Percentiles rank a stretch among this genome's conserved stretches.
These are phyloP conservation scores for Centropyge bicolor DNA, from an alignment of 2,797 vertebrate species.

Conservation along the genomic window DNA sequence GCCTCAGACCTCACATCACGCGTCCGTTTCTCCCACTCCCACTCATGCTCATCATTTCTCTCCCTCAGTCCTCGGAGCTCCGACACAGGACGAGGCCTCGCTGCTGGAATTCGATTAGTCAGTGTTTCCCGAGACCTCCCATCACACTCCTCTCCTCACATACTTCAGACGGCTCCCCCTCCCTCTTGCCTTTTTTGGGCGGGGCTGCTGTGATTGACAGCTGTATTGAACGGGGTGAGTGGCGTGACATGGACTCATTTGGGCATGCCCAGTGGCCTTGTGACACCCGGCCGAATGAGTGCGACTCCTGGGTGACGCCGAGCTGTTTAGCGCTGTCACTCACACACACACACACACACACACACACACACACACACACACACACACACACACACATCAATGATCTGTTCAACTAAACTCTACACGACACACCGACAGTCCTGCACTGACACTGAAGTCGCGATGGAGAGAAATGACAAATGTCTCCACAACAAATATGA, in stretches of 20 bases:
- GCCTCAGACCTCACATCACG: constrained; percentile 6
- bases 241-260: constrained; percentile 56
- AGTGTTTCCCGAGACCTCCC: constrained; percentile 36
- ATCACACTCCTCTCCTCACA: background rate
- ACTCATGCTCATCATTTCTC: constrained; percentile 20
- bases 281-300: constrained; percentile 55
- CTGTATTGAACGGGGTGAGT: constrained; percentile 68
- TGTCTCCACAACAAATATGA: constrained; percentile 32
- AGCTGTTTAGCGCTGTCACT: constrained; percentile 62
- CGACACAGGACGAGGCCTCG: too few relatives aligned
- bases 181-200: constrained; percentile 20
- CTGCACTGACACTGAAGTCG: background rate
- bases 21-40: constrained; percentile 31
- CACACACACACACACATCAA: background rate
- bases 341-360: constrained; percentile 15
- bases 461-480: too few relatives aligned
- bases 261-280: constrained; percentile 49
- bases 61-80: constrained; percentile 21
- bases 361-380: background rate
- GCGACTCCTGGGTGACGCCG: constrained; percentile 24
- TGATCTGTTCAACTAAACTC: background rate
- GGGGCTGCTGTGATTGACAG: constrained; percentile 74
- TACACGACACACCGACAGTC: background rate
- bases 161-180: background rate
- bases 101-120: constrained; percentile 60